phyloP scores from a whole-genome alignment of 2,888 invertebrate genomes.

The Nomada fucata region DNA sequence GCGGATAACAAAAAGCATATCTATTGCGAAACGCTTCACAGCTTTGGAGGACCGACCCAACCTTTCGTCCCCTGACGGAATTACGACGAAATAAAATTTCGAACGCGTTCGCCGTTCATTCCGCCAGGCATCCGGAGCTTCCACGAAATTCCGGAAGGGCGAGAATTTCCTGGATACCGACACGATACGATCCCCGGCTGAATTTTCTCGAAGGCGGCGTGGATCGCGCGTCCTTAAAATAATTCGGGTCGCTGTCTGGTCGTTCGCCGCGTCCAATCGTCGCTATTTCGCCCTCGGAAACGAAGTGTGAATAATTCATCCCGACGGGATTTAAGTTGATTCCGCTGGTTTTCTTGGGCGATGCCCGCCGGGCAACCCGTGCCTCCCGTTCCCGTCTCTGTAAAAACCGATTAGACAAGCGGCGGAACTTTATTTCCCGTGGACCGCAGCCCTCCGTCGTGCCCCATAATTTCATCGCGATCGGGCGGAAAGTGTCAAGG shows the following conservation, averaged over 20 bases:
- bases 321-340: slow-evolving; percentile 38
- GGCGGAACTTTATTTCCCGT: slow-evolving; percentile 16
- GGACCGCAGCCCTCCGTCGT: neutral
- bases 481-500: slow-evolving; percentile 32
- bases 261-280: neutral
- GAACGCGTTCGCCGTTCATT: slow-evolving; percentile 1
- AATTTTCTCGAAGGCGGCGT: slow-evolving; percentile 16
- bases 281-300: slow-evolving; percentile 12
- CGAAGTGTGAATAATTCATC: slow-evolving; percentile 57
- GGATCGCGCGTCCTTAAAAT: neutral
- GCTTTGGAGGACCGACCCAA: neutral
- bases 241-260: slow-evolving; percentile 11
- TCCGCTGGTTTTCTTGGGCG: slow-evolving; percentile 7
- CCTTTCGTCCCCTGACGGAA: neutral
- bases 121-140: neutral
- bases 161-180: slow-evolving; percentile 27
- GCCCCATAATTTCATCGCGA: slow-evolving; percentile 27
- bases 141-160: slow-evolving; percentile 7
- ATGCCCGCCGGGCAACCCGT: neutral
- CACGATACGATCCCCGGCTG: neutral
- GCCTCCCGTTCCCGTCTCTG: neutral
- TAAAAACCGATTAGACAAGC: slow-evolving; percentile 24
- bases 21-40: neutral
- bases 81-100: slow-evolving; percentile 36
- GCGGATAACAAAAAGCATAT: neutral